Evolutionary conservation across 2,888 invertebrate species (phyloP).

Genomic region (Eudemis profundana): DNA sequence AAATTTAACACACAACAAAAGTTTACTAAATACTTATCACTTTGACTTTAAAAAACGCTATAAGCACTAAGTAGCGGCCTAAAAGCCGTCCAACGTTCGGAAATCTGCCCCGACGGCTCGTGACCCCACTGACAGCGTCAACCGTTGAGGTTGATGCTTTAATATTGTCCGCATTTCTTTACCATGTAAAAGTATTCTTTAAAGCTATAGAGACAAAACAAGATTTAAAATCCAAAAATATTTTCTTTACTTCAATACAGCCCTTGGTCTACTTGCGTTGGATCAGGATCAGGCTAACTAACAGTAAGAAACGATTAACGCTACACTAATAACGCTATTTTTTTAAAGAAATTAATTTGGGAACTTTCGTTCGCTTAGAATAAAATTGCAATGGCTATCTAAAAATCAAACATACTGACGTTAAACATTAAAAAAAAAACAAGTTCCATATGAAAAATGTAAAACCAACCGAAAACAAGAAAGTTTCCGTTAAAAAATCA

Average conservation of each 20-base stretch:
- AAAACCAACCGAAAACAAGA: background rate
- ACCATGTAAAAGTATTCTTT: background rate
- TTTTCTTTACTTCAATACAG: too few species aligned
- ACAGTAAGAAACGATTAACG: too few species aligned
- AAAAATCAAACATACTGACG: too few species aligned
- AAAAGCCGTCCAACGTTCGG: slow-evolving; percentile 39
- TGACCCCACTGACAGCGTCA: slow-evolving; percentile 13
- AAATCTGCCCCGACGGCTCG: slow-evolving; percentile 25
- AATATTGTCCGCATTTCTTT: slow-evolving; percentile 3
- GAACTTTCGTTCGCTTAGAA: too few species aligned
- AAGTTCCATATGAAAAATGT: background rate
- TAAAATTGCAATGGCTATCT: too few species aligned
- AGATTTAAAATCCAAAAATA: background rate
- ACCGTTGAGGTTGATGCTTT: slow-evolving; percentile 15
- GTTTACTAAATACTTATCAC: too few species aligned
- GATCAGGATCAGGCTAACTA: too few species aligned
- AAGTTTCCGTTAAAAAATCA: slow-evolving; percentile 38
- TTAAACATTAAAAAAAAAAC: too few species aligned
- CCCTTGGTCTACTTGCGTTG: too few species aligned
- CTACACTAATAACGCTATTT: too few species aligned
- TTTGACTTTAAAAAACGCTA: slow-evolving; percentile 25
- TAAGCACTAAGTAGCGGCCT: background rate
- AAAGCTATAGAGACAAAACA: background rate
- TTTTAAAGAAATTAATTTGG: too few species aligned
- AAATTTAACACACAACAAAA: too few species aligned